A percentile compares a stretch with the other conserved stretches of the same genome.
These are phyloP conservation scores for Anneissia japonica DNA, from an alignment of 35 echinoderm and acorn worm genomes.

Conservation along the genomic window DNA sequence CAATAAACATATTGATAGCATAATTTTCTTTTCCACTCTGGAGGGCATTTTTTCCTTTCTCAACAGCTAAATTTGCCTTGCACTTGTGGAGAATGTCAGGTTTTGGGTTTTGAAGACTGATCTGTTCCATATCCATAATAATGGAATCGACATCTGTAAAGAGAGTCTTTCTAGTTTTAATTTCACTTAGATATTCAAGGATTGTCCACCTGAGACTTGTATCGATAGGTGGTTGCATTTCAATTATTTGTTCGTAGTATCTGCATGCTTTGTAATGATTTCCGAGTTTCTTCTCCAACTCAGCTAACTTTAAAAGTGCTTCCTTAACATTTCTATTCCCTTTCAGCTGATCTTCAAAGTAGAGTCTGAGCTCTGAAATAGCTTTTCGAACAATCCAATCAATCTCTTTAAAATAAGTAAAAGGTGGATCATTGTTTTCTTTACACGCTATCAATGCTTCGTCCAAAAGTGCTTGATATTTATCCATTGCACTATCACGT, in stretches of 20 bases:
- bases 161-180: neutral
- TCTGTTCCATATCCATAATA: neutral
- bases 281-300: neutral
- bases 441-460: neutral
- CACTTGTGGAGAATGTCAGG: neutral
- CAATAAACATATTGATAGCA: neutral
- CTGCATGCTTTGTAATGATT: neutral
- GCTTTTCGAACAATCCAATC: neutral
- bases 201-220: neutral
- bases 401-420: neutral
- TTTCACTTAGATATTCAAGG: neutral
- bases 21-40: neutral
- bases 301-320: neutral
- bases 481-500: neutral
- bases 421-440: neutral
- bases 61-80: neutral
- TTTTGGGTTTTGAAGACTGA: neutral
- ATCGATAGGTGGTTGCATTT: neutral
- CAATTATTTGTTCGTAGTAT: neutral
- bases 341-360: neutral
- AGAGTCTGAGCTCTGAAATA: neutral
- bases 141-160: neutral
- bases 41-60: neutral
- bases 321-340: neutral
- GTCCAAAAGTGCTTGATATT: neutral